Evolutionary conservation across 2,113 vertebrate species (phyloP).

Genomic region (Hypomesus transpacificus): DNA sequence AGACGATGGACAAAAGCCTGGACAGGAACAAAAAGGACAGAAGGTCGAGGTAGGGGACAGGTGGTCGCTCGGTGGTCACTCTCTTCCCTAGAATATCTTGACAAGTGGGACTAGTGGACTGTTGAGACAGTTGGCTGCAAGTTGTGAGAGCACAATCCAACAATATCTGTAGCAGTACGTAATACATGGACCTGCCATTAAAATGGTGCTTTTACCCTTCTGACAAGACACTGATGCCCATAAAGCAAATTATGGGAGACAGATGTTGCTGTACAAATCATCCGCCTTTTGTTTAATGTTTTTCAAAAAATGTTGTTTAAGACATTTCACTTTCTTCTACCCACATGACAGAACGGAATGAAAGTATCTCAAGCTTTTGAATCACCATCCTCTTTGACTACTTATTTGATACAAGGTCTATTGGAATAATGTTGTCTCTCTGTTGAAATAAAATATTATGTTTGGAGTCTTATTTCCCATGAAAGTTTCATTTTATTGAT

Average conservation of each 20-base stretch:
- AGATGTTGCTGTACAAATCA: conserved; percentile 36
- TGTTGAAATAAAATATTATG: too few species aligned
- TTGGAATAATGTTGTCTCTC: neutral
- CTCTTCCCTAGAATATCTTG: neutral
- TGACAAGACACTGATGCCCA: conserved; percentile 20
- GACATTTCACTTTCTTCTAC: conserved; percentile 19
- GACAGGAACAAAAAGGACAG: conserved; percentile 95
- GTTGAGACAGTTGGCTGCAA: conserved; percentile 14
- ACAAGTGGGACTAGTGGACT: conserved; percentile 60
- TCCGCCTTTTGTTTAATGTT: conserved; percentile 30
- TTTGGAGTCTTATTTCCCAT: neutral
- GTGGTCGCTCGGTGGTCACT: conserved; percentile 36
- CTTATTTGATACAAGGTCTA: conserved; percentile 19
- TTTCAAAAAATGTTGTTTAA: conserved; percentile 14
- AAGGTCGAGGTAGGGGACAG: conserved; percentile 88
- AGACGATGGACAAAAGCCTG: conserved; percentile 95
- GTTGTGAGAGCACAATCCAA: conserved; percentile 51
- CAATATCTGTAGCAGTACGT: conserved; percentile 24
- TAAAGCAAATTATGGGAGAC: conserved; percentile 19
- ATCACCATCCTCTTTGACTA: conserved; percentile 4
- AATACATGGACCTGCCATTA: conserved; percentile 32
- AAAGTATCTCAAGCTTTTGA: conserved; percentile 34
- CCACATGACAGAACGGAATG: conserved; percentile 15
- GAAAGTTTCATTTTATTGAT: neutral
- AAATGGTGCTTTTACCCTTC: conserved; percentile 39